Conservation (phyloP, 2,113 vertebrate genomes). For the Calidris pygmaea region DNA sequence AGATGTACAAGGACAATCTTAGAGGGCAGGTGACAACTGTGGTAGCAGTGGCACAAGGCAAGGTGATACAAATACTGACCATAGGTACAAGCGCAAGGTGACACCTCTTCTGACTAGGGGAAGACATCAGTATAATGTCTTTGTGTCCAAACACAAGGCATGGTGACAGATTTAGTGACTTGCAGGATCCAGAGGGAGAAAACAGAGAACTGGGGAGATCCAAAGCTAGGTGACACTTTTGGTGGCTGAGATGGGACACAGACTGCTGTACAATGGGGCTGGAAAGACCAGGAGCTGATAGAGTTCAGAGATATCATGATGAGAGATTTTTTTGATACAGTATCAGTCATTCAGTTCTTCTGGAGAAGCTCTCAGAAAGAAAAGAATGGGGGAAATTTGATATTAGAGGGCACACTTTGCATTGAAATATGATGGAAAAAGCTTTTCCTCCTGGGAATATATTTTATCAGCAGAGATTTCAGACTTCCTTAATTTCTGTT, state of each 20-base stretch:
- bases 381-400: neutral
- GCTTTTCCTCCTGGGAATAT: neutral
- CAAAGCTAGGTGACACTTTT: neutral
- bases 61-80: neutral
- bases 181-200: neutral
- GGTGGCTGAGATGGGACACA: neutral
- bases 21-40: neutral
- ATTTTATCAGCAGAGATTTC: neutral
- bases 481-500: neutral
- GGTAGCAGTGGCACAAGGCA: neutral
- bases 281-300: neutral
- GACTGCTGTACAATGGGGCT: neutral
- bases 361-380: neutral
- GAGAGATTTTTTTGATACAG: neutral
- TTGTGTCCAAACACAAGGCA: rapidly evolving
- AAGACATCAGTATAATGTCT: neutral
- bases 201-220: neutral
- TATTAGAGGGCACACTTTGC: neutral
- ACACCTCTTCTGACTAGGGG: neutral
- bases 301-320: neutral
- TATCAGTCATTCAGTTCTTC: neutral
- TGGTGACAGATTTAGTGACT: neutral
- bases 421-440: neutral
- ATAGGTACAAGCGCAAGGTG: neutral
- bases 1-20: neutral